Base-by-base conservation (phyloP, 92 coral and sea anemone genomes). In the Palythoa grandis region DNA sequence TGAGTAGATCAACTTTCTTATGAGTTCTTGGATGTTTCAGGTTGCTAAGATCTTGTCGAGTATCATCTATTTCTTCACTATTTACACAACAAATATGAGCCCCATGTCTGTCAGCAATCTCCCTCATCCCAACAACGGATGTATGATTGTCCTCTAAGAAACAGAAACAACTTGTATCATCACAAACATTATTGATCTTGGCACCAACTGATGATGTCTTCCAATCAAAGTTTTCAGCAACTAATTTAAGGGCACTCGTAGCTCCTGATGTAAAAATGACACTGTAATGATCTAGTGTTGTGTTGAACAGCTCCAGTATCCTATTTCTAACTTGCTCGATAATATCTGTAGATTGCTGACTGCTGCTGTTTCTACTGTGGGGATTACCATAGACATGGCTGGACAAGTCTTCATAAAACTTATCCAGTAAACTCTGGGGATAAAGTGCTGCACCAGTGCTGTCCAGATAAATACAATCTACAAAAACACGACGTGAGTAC, bases 101-200 rank as follows among this genome's bases (percentile, higher is more conserved):
- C 70, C 97, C 98, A 87, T 58, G 78, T 3, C 77, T 78, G 23
- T 76, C 78, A 58, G 97, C 99, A 82, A 83, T 89, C 69, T 94
- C 98, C 70, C 99, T 90, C 40, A 97, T 93, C 67, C 99, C 99
- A 61, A 95, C 94, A 65, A 97, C 98, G 72, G 99, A 97, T 11
- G 99, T 97, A 76, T 97, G 99, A 78, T 91, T 92, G 38, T 89
- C 92, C 53, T 95, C 94, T 68, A 97, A 91, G 73, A 91, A 93
- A 76, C 92, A 94, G 77, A 97, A 93, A 74, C 92, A 80, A 65
- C 91, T 89, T 83, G 68, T 70, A 1, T 16, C 68, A 78, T 78
- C 73, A 83, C 50, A 57, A 40, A 23, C 20, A 10, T 54, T 72
- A 43, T 82, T 15, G 83, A 37, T 52, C 12, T 29, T n/a, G 4